A percentile compares a stretch with the other conserved stretches of the same genome.
These are phyloP conservation scores for Lasioglossum zephyrum DNA, from an alignment of 2,888 invertebrate species.

Conservation along the genomic window DNA sequence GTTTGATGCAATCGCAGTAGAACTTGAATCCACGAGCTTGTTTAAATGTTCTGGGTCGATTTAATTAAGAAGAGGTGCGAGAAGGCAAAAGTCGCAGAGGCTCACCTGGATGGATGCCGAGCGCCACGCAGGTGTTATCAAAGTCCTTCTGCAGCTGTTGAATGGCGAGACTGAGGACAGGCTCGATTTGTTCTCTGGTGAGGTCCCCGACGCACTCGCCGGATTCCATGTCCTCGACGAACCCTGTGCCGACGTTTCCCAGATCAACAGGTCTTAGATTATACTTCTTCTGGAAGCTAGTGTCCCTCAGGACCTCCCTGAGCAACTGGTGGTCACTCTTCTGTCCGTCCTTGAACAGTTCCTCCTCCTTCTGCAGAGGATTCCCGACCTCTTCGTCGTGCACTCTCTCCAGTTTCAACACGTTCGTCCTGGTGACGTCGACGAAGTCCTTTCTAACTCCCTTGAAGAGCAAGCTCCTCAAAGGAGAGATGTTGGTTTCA, in stretches of 20 bases:
- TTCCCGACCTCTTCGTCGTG: constrained; percentile 81
- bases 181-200: constrained; percentile 91
- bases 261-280: constrained; percentile 92
- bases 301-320: constrained; percentile 93
- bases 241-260: constrained; percentile 85
- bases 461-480: constrained; percentile 79
- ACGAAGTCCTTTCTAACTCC: constrained; percentile 58
- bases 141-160: constrained; percentile 95
- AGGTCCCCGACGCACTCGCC: constrained; percentile 87
- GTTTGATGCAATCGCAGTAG: too few relatives aligned
- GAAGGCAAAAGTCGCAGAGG: constrained; percentile 56
- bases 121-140: constrained; percentile 92
- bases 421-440: constrained; percentile 51
- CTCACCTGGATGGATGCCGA: constrained; percentile 95
- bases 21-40: too few relatives aligned
- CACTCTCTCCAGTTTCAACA: constrained; percentile 61
- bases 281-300: constrained; percentile 93
- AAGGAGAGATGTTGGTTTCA: constrained; percentile 78
- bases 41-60: background rate
- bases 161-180: constrained; percentile 93
- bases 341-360: constrained; percentile 73
- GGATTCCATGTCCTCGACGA: constrained; percentile 88
- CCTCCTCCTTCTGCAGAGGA: constrained; percentile 76
- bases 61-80: background rate
- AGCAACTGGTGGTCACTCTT: constrained; percentile 89